Evolutionary conservation across 2,113 vertebrate species (phyloP), one percentile per base, ranked within the genome.

Genomic region (Aviceda subcristata): DNA sequence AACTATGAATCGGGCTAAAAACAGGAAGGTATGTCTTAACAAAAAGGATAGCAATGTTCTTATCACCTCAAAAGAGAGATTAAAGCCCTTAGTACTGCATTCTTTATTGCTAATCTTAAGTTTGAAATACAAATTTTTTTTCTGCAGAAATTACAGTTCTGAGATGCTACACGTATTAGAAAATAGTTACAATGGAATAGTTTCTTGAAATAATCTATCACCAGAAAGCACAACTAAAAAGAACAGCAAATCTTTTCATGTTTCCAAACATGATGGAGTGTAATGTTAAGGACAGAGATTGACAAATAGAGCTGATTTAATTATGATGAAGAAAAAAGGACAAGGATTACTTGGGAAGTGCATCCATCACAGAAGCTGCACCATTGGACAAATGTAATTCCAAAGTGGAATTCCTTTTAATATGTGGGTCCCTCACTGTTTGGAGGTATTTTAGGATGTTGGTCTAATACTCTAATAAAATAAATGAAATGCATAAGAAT

Each of bases 1-100:
- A 96, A 81, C 87, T 41, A 67, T 91, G 81, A 96, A 94, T 94
- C 74, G 77, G 60, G 38, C 34, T 60, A 43, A 94, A 98, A 90
- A 38, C 39, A 83, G 89, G 84, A 97, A 96, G 72, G 50, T 48
- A 11, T 34, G 30, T 82, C 80, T 84, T 38, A 84, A 63, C 10
- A 71, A 60, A 92, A 86, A 78, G 16, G 59, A 55, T 1, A 76
- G 27, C 67, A 92, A 19, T n/a, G 38, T 46, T 82, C 78, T 94
- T 94, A 95, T 88, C 71, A 73, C 63, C 86, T 86, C 48, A 83
- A 90, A 94, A 73, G 62, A 80, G 32, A 91, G 73, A 87, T 81
- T 93, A 56, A 83, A 92, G 41, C 50, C 43, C 46, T 90, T 64
- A 68, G 30, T 11, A 15, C 38, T 53, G 11, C 24, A n/a, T 96